Conservation (phyloP, 2,888 invertebrate species). For the Oligia latruncula region DNA sequence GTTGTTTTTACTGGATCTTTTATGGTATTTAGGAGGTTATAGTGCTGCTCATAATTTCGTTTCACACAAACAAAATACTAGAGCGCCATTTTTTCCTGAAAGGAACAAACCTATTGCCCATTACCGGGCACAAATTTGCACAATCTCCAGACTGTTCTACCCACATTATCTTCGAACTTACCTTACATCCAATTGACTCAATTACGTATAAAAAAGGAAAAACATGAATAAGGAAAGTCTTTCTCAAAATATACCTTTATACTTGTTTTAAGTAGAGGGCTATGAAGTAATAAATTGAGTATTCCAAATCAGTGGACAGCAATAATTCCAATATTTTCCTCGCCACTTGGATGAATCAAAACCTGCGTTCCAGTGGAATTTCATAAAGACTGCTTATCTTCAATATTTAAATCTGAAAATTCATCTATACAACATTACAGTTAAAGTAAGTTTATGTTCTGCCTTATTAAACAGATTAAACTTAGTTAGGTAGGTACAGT, state of each 20-base stretch:
- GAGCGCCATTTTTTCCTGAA: neutral
- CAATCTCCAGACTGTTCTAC: conserved; percentile 12
- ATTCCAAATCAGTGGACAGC: conserved; percentile 58
- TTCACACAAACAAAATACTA: neutral
- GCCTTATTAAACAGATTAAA: neutral
- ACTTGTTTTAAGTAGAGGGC: conserved; percentile 26
- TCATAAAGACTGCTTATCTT: conserved; percentile 24
- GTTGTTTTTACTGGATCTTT: neutral
- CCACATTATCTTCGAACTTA: conserved; percentile 5
- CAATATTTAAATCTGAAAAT: conserved; percentile 17
- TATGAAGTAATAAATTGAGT: conserved; percentile 50
- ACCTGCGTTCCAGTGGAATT: conserved; percentile 4
- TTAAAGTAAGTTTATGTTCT: neutral
- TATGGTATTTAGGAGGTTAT: neutral
- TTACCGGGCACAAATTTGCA: conserved; percentile 15
- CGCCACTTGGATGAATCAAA: conserved; percentile 39
- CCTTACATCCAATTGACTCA: conserved; percentile 3
- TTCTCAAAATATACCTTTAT: conserved; percentile 9
- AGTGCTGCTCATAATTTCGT: neutral
- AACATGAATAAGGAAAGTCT: neutral
- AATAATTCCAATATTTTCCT: conserved; percentile 52
- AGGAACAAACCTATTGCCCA: neutral
- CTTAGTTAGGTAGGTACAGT: neutral
- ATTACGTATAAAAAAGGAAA: conserved; percentile 2
- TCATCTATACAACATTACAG: conserved; percentile 4